A percentile compares a stretch with the other conserved stretches of the same genome.
These are phyloP conservation scores for Smutsia temminckii DNA, from an alignment of 2,797 vertebrate genomes.

Conservation along the genomic window DNA sequence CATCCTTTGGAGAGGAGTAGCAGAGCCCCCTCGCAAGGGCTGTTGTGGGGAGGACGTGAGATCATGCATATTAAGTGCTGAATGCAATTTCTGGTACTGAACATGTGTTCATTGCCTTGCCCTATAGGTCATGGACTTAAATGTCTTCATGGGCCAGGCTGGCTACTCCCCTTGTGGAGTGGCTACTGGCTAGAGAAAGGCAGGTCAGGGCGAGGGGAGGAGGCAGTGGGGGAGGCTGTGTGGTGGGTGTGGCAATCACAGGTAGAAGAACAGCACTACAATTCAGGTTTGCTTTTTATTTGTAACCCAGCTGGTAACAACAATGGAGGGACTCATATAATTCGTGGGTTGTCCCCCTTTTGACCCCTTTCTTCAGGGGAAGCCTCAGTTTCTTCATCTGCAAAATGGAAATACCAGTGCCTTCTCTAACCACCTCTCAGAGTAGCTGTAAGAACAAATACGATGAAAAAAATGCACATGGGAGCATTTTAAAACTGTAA, in stretches of 20 bases:
- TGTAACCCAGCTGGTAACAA: background rate
- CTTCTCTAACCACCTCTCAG: background rate
- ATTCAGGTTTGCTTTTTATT: background rate
- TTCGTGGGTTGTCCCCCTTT: background rate
- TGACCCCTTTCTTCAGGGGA: background rate
- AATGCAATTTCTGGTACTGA: background rate
- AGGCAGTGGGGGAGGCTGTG: background rate
- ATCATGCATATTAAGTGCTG: rapidly evolving
- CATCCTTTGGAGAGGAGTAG: no score
- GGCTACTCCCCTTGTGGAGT: background rate
- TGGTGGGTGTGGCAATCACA: background rate
- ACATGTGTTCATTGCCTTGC: background rate
- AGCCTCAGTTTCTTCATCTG: constrained; percentile 73
- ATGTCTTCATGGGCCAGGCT: background rate
- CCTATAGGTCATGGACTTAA: background rate
- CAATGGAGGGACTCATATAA: background rate
- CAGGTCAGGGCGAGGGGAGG: rapidly evolving
- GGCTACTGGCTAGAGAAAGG: background rate
- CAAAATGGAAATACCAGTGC: constrained; percentile 56
- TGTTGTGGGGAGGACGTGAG: background rate
- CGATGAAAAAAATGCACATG: background rate
- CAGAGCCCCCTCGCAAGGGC: no score
- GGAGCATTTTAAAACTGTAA: constrained; percentile 49
- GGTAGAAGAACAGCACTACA: rapidly evolving
- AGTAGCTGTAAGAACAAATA: background rate